phyloP scores from a whole-genome alignment of 2,797 vertebrate species.

The Falco novaeseelandiae region DNA sequence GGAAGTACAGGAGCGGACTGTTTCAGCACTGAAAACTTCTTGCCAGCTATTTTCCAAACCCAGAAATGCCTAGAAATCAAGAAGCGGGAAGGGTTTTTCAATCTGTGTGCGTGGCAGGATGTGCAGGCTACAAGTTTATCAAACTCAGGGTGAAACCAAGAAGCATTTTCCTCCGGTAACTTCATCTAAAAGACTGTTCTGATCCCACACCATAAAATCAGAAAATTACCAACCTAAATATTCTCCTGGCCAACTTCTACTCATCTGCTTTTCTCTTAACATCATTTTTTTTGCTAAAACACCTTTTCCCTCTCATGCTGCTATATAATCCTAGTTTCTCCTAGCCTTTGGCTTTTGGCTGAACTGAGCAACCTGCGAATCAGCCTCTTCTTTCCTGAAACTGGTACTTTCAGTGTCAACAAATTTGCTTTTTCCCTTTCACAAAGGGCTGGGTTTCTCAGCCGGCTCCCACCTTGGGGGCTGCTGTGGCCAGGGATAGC shows the following conservation, averaged over 20 bases:
- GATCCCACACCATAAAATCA: rapidly evolving
- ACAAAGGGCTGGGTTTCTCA: rapidly evolving
- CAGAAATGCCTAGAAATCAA: not conserved
- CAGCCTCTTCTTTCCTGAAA: not conserved
- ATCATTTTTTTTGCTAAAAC: not conserved
- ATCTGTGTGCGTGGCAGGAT: rapidly evolving
- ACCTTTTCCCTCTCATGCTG: rapidly evolving
- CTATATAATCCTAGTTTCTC: not conserved
- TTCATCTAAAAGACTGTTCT: not conserved
- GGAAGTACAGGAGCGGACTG: rapidly evolving
- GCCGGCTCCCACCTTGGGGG: not conserved
- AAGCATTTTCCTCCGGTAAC: not conserved
- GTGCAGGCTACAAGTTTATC: not conserved
- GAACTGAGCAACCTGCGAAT: not conserved
- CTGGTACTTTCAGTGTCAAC: not conserved
- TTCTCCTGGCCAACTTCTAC: not conserved
- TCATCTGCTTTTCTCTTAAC: not conserved
- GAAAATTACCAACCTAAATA: not conserved
- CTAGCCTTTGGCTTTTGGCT: not conserved
- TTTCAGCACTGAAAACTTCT: not conserved
- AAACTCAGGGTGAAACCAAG: not conserved
- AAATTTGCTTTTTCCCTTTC: not conserved
- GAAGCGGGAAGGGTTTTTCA: not conserved
- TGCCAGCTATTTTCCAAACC: not conserved
- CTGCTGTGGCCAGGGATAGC: rapidly evolving